These are phyloP conservation scores for Myrmecobius fasciatus DNA, from an alignment of 2,113 vertebrate genomes.

Conservation along the genomic window DNA sequence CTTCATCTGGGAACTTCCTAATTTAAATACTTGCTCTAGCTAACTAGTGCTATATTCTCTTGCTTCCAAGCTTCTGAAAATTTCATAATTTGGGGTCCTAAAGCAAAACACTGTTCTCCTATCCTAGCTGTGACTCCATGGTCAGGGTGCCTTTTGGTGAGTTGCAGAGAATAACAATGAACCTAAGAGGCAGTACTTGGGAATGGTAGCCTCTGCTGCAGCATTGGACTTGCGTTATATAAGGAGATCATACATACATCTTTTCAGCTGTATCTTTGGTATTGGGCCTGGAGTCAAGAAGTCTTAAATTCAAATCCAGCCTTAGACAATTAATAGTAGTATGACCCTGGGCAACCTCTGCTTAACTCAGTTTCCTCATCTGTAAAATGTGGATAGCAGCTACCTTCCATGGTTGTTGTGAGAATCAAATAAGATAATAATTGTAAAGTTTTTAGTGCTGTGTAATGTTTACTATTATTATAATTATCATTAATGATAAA, in stretches of 20 bases:
- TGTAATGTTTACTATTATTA: background rate
- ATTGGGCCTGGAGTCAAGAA: background rate
- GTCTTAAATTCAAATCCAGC: too few species aligned
- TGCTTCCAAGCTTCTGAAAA: background rate
- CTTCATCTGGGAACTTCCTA: background rate
- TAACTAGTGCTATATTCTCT: background rate
- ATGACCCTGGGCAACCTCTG: background rate
- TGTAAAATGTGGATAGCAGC: background rate
- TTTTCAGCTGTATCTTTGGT: background rate
- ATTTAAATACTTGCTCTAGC: background rate
- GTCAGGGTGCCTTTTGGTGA: background rate
- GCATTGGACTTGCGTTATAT: too few species aligned
- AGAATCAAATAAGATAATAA: background rate
- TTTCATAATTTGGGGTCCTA: background rate
- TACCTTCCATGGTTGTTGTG: background rate
- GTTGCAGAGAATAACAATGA: background rate
- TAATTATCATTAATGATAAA: background rate
- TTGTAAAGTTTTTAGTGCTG: background rate
- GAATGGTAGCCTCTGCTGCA: background rate
- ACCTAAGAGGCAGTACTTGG: background rate
- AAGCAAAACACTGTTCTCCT: background rate
- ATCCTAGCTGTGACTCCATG: background rate
- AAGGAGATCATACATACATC: background rate
- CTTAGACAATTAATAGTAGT: too few species aligned
- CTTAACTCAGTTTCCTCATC: background rate